These are phyloP conservation scores for Rhabditoides inermis DNA, from an alignment of 2,888 invertebrate genomes.

Conservation along the genomic window DNA sequence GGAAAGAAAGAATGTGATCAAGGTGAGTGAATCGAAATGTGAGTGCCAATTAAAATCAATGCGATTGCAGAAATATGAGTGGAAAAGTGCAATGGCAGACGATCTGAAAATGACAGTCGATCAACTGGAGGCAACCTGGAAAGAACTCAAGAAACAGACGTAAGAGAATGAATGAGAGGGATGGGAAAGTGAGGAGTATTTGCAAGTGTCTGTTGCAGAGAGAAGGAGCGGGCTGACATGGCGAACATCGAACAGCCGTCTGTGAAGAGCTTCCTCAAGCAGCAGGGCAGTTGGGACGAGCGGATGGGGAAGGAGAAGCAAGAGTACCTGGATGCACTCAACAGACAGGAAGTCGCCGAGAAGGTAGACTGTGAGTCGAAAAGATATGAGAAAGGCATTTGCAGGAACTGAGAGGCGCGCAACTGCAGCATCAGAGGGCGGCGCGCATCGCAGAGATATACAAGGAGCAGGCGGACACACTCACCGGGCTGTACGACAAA, in stretches of 20 bases:
- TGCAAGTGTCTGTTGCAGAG: slow-evolving; percentile 35
- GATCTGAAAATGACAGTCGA: slow-evolving; percentile 50
- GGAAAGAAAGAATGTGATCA: slow-evolving; percentile 7
- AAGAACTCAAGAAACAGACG: slow-evolving; percentile 52
- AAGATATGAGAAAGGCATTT: slow-evolving; percentile 5
- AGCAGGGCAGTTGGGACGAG: slow-evolving; percentile 52
- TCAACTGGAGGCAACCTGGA: slow-evolving; percentile 52
- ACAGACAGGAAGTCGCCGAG: slow-evolving; percentile 54
- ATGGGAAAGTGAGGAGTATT: neutral
- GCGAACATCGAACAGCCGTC: slow-evolving; percentile 54
- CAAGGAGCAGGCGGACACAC: slow-evolving; percentile 51
- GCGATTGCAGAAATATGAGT: slow-evolving; percentile 48
- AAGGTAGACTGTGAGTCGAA: slow-evolving; percentile 28
- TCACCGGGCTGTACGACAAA: slow-evolving; percentile 55
- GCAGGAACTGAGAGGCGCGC: slow-evolving; percentile 52
- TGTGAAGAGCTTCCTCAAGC: slow-evolving; percentile 53
- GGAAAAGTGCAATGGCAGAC: slow-evolving; percentile 51
- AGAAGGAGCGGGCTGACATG: slow-evolving; percentile 55
- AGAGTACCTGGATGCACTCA: slow-evolving; percentile 55
- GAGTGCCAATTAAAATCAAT: too few species aligned
- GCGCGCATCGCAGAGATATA: slow-evolving; percentile 52
- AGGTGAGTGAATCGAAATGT: neutral
- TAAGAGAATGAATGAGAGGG: slow-evolving; percentile 13
- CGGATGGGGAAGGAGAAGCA: slow-evolving; percentile 54
- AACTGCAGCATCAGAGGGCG: slow-evolving; percentile 50